These are phyloP conservation scores for Lamellibrachia luymesi DNA, from an alignment of 1,140 invertebrate genomes.

Conservation along the genomic window DNA sequence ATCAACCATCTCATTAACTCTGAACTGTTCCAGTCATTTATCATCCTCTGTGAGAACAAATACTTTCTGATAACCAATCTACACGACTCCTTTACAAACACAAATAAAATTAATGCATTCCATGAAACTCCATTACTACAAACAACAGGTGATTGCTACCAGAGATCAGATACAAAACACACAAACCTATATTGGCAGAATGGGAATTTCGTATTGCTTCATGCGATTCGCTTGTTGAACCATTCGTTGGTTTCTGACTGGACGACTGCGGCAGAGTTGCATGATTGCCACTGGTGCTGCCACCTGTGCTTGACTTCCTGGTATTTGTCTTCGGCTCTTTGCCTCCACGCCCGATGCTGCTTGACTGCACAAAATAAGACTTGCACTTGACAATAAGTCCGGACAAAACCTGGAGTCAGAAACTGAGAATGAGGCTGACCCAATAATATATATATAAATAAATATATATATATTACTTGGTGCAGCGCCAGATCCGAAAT, in stretches of 20 bases:
- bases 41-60: no score
- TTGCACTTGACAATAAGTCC: background rate
- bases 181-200: background rate
- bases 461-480: no score
- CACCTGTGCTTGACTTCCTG: background rate
- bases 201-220: background rate
- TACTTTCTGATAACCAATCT: no score
- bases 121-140: no score
- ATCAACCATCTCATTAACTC: no score
- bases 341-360: background rate
- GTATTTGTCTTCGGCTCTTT: background rate
- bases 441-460: no score
- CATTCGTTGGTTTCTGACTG: background rate
- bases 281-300: background rate
- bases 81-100: no score
- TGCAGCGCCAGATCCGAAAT: no score
- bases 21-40: no score
- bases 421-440: no score
- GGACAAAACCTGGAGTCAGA: background rate
- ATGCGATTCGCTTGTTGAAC: background rate
- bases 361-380: background rate
- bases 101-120: no score
- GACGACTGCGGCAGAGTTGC: background rate
- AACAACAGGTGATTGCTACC: no score
- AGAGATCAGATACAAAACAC: background rate